Conservation (phyloP, 2,888 invertebrate genomes). For the Caenorhabditis plicata region DNA sequence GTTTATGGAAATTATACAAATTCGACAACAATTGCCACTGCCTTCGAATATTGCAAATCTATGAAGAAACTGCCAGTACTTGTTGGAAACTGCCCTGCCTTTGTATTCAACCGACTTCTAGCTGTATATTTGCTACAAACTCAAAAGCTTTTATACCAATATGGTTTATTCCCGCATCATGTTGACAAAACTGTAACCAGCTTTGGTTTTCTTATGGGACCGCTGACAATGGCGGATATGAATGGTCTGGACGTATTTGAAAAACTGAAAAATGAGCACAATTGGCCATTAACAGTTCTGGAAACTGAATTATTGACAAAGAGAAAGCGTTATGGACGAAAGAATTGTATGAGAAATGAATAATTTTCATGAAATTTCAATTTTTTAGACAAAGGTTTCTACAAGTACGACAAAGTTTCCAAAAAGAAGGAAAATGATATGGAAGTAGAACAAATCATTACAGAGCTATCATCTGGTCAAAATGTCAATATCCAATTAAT, state of each 20-base stretch:
- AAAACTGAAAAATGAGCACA: conserved; percentile 44
- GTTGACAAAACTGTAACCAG: conserved; percentile 41
- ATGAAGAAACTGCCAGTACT: conserved; percentile 65
- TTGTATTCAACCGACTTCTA: conserved; percentile 53
- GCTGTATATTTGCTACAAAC: conserved; percentile 36
- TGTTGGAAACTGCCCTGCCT: conserved; percentile 53
- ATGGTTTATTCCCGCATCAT: conserved; percentile 38
- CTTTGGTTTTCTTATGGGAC: conserved; percentile 52
- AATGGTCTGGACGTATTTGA: conserved; percentile 51
- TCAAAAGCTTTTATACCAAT: conserved; percentile 34
- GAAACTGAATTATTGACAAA: conserved; percentile 36
- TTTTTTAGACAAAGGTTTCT: conserved; percentile 48
- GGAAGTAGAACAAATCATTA: conserved; percentile 42
- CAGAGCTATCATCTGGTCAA: conserved; percentile 8
- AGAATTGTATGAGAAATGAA: conserved; percentile 34
- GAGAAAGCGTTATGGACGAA: conserved; percentile 44
- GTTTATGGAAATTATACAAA: conserved; percentile 66
- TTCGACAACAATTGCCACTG: conserved; percentile 66
- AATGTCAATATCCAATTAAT: conserved; percentile 17
- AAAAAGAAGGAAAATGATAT: conserved; percentile 43
- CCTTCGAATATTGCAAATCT: conserved; percentile 64
- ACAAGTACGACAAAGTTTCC: conserved; percentile 38
- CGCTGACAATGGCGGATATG: conserved; percentile 53
- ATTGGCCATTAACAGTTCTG: conserved; percentile 26
- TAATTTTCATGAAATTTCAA: background rate